phyloP scores from a whole-genome alignment of 2,113 vertebrate genomes.

The Alligator sinensis region DNA sequence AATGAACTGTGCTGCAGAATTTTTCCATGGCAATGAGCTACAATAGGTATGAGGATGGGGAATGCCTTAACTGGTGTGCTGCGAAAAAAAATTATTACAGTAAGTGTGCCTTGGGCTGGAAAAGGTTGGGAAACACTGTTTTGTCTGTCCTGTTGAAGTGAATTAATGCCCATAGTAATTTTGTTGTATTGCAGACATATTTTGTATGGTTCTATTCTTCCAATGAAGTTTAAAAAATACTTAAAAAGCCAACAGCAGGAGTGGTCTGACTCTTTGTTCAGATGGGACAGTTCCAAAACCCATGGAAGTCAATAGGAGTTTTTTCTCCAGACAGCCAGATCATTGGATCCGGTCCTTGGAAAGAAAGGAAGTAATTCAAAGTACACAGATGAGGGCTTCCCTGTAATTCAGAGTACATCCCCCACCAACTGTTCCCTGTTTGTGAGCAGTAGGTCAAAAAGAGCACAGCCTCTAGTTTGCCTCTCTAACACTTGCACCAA shows the following conservation, averaged over 20 bases:
- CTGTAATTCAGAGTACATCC: no score
- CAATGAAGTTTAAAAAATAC: background rate
- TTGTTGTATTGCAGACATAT: background rate
- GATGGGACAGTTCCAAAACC: background rate
- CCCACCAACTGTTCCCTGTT: no score
- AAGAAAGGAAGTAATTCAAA: background rate
- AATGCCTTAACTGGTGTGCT: no score
- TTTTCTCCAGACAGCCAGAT: background rate
- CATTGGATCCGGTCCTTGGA: background rate
- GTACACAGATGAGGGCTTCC: background rate
- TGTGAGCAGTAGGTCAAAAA: no score
- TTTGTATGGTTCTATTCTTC: background rate
- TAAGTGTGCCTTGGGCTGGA: no score
- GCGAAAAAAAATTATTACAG: no score
- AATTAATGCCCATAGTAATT: background rate
- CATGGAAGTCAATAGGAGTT: background rate
- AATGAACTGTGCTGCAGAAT: no score
- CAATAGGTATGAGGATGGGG: no score
- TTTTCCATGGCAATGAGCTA: no score
- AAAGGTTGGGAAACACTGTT: background rate
- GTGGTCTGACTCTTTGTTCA: no score
- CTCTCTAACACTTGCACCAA: no score
- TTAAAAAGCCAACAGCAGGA: background rate
- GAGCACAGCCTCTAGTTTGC: no score
- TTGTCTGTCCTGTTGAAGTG: accelerated